phyloP scores from a whole-genome alignment of 2,113 vertebrate species.

The Gymnobelideus leadbeateri region DNA sequence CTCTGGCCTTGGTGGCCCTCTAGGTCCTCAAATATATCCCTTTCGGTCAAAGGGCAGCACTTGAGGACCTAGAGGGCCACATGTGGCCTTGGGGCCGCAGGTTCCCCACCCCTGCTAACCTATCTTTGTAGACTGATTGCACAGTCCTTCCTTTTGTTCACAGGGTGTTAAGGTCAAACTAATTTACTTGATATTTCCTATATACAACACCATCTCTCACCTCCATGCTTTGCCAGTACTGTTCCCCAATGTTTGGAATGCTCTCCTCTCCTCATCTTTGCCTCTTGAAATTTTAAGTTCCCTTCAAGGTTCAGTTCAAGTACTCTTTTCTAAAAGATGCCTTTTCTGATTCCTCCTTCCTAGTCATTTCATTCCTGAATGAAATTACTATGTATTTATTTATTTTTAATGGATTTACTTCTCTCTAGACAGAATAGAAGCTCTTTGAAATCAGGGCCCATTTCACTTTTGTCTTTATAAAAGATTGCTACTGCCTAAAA shows the following conservation, averaged over 20 bases:
- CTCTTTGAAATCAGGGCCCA: background rate
- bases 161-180: background rate
- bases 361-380: background rate
- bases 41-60: too few relatives aligned
- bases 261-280: background rate
- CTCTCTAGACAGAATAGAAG: background rate
- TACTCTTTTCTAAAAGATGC: background rate
- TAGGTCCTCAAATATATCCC: too few relatives aligned
- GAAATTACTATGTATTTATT: background rate
- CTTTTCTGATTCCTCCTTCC: background rate
- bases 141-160: background rate
- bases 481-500: background rate
- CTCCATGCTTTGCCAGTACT: background rate
- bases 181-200: background rate
- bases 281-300: background rate
- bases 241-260: background rate
- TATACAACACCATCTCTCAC: background rate
- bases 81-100: too few relatives aligned
- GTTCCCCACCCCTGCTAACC: too few relatives aligned
- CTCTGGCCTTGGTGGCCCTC: too few relatives aligned
- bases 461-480: background rate
- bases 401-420: background rate
- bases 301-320: background rate
- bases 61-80: too few relatives aligned
- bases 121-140: background rate